Evolutionary conservation across 2,888 invertebrate genomes (phyloP).

Genomic region (Drepanosiphum platanoidis): DNA sequence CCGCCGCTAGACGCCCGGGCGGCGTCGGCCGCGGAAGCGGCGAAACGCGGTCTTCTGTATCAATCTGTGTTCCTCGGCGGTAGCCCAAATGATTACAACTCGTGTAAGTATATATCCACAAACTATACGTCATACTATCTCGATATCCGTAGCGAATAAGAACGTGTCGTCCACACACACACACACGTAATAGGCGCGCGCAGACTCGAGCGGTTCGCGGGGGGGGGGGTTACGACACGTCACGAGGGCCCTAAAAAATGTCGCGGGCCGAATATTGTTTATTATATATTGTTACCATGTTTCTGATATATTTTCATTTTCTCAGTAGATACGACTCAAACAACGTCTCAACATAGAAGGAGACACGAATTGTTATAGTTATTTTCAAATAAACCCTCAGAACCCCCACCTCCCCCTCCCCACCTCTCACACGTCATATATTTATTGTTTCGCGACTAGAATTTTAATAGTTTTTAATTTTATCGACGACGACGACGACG

Average conservation of each 20-base stretch:
- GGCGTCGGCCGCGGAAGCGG: constrained; percentile 70
- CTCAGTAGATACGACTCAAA: not conserved
- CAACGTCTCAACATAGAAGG: not conserved
- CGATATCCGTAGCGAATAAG: too few species aligned
- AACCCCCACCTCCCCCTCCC: too few species aligned
- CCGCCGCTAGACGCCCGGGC: constrained; percentile 51
- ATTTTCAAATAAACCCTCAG: too few species aligned
- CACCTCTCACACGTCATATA: too few species aligned
- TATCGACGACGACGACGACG: too few species aligned
- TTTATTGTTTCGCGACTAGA: too few species aligned
- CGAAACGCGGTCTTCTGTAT: constrained; percentile 86
- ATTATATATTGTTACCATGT: not conserved
- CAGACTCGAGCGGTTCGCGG: too few species aligned
- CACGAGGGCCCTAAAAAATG: not conserved
- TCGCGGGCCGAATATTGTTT: not conserved
- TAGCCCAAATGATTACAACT: constrained; percentile 74
- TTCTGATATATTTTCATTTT: not conserved
- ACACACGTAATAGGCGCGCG: not conserved
- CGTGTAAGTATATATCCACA: constrained; percentile 65
- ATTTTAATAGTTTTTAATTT: too few species aligned
- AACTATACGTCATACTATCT: too few species aligned
- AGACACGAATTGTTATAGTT: not conserved
- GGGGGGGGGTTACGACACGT: not conserved
- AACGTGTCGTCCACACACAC: too few species aligned
- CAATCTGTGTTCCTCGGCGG: constrained; percentile 89